Conservation (phyloP, 2,888 invertebrate genomes). For the Galerucella nymphaeae region DNA sequence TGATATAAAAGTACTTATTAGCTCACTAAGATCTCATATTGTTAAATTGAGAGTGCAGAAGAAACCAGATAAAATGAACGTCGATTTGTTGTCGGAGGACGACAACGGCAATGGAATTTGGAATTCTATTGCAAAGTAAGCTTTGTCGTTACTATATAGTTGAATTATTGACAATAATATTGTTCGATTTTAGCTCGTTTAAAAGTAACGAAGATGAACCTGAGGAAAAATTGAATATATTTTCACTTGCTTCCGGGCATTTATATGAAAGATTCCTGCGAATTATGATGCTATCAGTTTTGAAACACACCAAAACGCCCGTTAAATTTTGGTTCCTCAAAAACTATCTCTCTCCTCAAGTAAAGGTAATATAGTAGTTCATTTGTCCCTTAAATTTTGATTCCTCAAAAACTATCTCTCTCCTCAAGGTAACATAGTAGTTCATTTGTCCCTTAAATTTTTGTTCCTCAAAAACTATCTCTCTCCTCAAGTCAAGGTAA, state of each 20-base stretch:
- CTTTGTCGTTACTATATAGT: neutral
- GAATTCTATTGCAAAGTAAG: conserved; percentile 92
- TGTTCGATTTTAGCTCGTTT: conserved; percentile 68
- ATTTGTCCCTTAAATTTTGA: conserved; percentile 97
- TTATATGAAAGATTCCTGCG: conserved; percentile 95
- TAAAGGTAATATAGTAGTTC: conserved; percentile 73
- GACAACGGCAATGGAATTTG: conserved; percentile 85
- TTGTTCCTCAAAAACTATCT: conserved; percentile 99
- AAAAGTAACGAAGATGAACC: conserved; percentile 72
- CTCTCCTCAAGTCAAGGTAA: conserved; percentile 93
- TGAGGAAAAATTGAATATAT: conserved; percentile 92
- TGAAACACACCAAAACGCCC: conserved; percentile 94
- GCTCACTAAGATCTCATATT: conserved; percentile 88
- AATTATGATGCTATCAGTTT: conserved; percentile 98
- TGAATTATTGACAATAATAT: neutral
- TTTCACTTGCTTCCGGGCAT: conserved; percentile 98
- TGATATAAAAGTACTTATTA: conserved; percentile 83
- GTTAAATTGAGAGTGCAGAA: conserved; percentile 92
- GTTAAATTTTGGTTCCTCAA: conserved; percentile 99
- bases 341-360: conserved; percentile 96
- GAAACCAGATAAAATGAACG: conserved; percentile 86
- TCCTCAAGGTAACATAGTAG: conserved; percentile 78
- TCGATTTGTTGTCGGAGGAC: conserved; percentile 90
- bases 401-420: conserved; percentile 99
- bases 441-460: conserved; percentile 88